Evolutionary conservation across 2,888 invertebrate genomes (phyloP), one percentile per base, ranked within the genome.

Genomic region (Ganaspis brasiliensis): DNA sequence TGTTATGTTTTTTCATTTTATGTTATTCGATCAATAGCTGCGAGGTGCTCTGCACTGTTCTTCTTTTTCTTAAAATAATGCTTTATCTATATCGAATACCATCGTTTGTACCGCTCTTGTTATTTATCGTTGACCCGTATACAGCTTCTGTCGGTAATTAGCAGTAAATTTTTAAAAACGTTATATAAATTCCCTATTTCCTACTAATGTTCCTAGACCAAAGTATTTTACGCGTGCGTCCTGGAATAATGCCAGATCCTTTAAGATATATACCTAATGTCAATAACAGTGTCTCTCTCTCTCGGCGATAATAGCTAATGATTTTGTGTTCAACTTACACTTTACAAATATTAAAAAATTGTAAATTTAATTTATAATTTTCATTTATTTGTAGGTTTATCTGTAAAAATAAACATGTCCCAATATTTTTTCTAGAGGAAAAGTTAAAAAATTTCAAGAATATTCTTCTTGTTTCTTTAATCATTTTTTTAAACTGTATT

Each of bases 121-220:
- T 35, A 61, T 52, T 61, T 63, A 16, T 21, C 21, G 19, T 61
- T 19, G 14, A 37, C 63, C 21, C 24, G 6, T 26, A 40, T 45
- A 45, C 67, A 67, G 40, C 14, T 37, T 63, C 40, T 40, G 21
- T 40, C 37, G 45, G 67, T 45, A 67, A 67, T 67, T 67, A 67
- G 67, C 67, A 67, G 67, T 67, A 67, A 67, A 45, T 67, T 67
- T 45, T 45, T 45, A 3, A 67, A 67, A 67, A 67, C n/a, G 45
- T 24, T 67, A 67, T 67, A 67, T 45, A 67, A 67, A 67, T 40
- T 67, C 45, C 10, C 40, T 40, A 67, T 67, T 19, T n/a, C 1
- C n/a, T 8, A 21, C 45, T 67, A 67, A 67, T 67, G 67, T 67
- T 6, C 45, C n/a, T 45, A 67, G 63, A 21, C n/a, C 10, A 67